These are phyloP conservation scores for Beris chalybata DNA, from an alignment of 2,888 invertebrate species.

Conservation along the genomic window DNA sequence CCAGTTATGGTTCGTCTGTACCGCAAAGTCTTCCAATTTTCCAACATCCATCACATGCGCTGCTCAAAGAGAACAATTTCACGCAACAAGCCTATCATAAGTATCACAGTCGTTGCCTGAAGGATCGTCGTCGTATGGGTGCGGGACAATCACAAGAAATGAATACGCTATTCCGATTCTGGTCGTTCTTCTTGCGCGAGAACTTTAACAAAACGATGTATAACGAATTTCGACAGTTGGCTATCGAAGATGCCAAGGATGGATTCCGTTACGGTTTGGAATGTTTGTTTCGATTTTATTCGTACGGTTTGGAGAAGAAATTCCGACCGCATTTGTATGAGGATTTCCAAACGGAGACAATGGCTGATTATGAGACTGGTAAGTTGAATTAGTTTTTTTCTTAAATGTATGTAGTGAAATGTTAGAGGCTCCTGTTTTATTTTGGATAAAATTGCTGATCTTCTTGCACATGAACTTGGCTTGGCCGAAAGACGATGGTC, in stretches of 20 bases:
- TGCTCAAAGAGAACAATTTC: conserved; percentile 95
- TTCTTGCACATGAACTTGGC: too few relatives aligned
- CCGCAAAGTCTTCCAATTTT: conserved; percentile 86
- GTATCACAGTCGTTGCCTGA: conserved; percentile 85
- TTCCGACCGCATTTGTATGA: conserved; percentile 94
- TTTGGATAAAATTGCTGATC: neutral
- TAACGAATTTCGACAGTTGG: conserved; percentile 85
- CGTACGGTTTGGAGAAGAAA: conserved; percentile 95
- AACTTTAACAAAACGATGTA: conserved; percentile 99
- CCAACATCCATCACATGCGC: conserved; percentile 94
- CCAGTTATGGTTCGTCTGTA: conserved; percentile 74
- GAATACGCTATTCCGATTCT: conserved; percentile 99
- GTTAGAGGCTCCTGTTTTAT: neutral
- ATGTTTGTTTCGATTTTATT: conserved; percentile 93
- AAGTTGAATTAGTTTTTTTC: conserved; percentile 42
- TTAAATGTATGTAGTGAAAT: neutral
- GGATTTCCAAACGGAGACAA: conserved; percentile 93
- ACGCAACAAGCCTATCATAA: conserved; percentile 97
- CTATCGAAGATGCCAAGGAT: conserved; percentile 89
- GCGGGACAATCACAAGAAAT: conserved; percentile 97
- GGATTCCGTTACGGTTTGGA: conserved; percentile 89
- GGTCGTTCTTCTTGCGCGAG: conserved; percentile 98
- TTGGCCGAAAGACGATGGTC: too few relatives aligned
- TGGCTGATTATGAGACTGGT: conserved; percentile 87
- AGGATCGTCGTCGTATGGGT: conserved; percentile 90